Conservation (phyloP, 2,113 vertebrate species). For the Microtus richardsoni region DNA sequence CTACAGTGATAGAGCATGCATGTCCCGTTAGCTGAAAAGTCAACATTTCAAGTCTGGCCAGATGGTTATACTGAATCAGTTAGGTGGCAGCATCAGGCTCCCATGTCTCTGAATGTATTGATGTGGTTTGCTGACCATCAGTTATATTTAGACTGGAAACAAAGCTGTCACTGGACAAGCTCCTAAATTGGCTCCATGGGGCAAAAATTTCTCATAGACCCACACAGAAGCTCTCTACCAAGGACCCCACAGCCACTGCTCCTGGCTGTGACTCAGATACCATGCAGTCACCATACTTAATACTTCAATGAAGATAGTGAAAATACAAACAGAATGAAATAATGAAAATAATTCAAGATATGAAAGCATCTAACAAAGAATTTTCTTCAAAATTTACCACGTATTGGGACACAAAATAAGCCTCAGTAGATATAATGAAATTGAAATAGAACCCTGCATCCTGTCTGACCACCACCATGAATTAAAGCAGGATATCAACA, state of each 20-base stretch:
- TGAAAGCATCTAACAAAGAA: background rate
- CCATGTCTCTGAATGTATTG: background rate
- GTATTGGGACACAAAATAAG: background rate
- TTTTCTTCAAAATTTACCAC: background rate
- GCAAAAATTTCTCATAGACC: background rate
- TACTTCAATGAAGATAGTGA: background rate
- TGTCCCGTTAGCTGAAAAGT: background rate
- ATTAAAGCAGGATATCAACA: background rate
- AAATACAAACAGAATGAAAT: background rate
- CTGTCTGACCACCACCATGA: too few relatives aligned
- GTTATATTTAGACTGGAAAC: background rate
- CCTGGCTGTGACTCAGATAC: background rate
- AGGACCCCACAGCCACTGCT: background rate
- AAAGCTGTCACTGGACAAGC: background rate
- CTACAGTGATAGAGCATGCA: background rate
- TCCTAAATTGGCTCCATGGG: background rate
- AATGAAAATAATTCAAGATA: background rate
- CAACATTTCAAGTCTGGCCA: background rate
- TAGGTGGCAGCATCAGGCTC: background rate
- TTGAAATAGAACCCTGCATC: background rate
- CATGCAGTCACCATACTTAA: background rate
- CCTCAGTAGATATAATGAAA: background rate
- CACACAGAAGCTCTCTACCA: background rate
- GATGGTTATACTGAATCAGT: background rate
- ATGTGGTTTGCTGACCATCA: background rate